Evolutionary conservation across 2,888 invertebrate species (phyloP).

Genomic region (Allophyes oxyacanthae): DNA sequence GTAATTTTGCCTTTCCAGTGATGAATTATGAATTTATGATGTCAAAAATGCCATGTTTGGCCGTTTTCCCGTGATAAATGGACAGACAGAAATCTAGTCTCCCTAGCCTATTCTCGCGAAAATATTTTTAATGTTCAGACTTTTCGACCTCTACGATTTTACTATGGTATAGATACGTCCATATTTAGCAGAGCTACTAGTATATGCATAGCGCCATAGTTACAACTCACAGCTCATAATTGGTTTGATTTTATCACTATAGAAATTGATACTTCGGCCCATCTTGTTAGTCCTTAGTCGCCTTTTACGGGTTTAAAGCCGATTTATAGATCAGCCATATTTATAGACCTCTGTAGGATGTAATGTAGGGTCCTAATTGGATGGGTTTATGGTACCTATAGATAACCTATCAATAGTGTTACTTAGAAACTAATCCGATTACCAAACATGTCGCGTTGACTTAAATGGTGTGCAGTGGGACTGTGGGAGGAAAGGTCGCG

Average conservation of each 20-base stretch:
- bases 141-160: too few species aligned
- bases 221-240: too few species aligned
- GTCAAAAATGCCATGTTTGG: too few species aligned
- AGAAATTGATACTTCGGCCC: conserved; percentile 8
- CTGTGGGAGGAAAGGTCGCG: conserved; percentile 12
- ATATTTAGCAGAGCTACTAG: too few species aligned
- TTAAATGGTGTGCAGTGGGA: conserved; percentile 15
- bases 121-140: too few species aligned
- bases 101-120: too few species aligned
- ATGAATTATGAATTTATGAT: too few species aligned
- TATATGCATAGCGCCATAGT: too few species aligned
- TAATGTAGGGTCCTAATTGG: conserved; percentile 22
- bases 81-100: too few species aligned
- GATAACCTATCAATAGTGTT: conserved; percentile 21
- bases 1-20: too few species aligned
- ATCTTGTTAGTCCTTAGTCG: conserved; percentile 7
- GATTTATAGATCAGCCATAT: conserved; percentile 25
- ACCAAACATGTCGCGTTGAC: conserved; percentile 1
- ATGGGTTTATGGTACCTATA: conserved; percentile 21
- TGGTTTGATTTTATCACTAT: conserved; percentile 13
- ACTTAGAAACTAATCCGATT: conserved; percentile 28
- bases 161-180: too few species aligned
- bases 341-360: conserved; percentile 10
- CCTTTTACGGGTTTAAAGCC: conserved; percentile 1
- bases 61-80: too few species aligned